Conservation (phyloP, 2,797 vertebrate genomes). For the Chelidonichthys spinosus region DNA sequence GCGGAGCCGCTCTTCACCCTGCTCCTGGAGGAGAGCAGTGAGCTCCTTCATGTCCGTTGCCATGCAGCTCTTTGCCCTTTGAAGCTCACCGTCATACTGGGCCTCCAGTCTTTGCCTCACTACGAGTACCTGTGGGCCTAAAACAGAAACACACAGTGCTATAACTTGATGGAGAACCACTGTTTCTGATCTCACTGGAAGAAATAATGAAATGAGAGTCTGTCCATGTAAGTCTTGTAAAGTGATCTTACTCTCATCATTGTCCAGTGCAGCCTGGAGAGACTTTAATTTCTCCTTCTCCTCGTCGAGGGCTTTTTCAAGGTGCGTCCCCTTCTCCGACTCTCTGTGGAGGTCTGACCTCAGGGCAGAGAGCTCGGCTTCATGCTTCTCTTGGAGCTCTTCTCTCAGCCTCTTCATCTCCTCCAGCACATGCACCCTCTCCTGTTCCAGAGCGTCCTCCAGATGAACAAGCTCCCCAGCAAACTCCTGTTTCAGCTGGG, state of each 20-base stretch:
- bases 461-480: slow-evolving; percentile 58
- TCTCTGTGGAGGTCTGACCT: slow-evolving; percentile 70
- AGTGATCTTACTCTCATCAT: slow-evolving; percentile 70
- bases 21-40: slow-evolving; percentile 72
- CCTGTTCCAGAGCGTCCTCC: slow-evolving; percentile 63
- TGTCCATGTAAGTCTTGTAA: background rate
- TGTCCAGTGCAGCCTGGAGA: slow-evolving; percentile 79
- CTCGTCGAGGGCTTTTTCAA: slow-evolving; percentile 81
- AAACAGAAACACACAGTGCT: slow-evolving; percentile 26
- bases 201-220: background rate
- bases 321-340: slow-evolving; percentile 70
- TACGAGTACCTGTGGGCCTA: slow-evolving; percentile 67
- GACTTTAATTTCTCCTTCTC: slow-evolving; percentile 82
- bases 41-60: slow-evolving; percentile 80
- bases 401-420: slow-evolving; percentile 63
- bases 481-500: slow-evolving; percentile 76
- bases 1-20: slow-evolving; percentile 77
- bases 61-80: slow-evolving; percentile 71
- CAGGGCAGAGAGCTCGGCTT: slow-evolving; percentile 75
- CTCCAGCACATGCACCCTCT: slow-evolving; percentile 42
- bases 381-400: slow-evolving; percentile 72
- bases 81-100: slow-evolving; percentile 74
- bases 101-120: slow-evolving; percentile 71
- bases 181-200: background rate
- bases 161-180: background rate